phyloP scores from a whole-genome alignment of 1,140 invertebrate genomes.

The Hyles euphorbiae region DNA sequence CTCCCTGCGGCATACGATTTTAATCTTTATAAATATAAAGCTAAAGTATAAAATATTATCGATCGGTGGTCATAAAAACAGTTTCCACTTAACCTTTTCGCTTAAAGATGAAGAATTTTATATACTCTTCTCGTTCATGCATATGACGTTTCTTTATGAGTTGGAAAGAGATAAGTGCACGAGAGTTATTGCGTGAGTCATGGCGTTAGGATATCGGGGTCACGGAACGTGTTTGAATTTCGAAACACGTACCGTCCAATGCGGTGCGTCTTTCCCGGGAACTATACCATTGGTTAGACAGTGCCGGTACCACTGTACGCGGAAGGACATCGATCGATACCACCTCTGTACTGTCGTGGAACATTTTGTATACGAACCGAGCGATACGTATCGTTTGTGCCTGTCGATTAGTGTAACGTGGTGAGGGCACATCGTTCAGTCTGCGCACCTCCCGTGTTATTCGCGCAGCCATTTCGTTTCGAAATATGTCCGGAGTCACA shows the following conservation, averaged over 20 bases:
- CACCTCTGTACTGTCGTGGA: neutral
- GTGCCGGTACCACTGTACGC: conserved; percentile 42
- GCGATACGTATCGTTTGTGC: conserved; percentile 27
- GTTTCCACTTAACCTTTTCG: conserved; percentile 44
- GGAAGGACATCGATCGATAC: conserved; percentile 50
- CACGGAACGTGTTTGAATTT: conserved; percentile 71
- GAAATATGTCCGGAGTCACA: conserved; percentile 58
- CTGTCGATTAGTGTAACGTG: conserved; percentile 30
- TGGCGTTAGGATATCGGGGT: conserved; percentile 52
- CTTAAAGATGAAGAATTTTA: conserved; percentile 39
- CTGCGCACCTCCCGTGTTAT: conserved; percentile 52
- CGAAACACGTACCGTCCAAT: conserved; percentile 69
- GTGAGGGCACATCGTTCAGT: conserved; percentile 38
- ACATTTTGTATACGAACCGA: conserved; percentile 4
- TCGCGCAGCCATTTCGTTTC: conserved; percentile 62
- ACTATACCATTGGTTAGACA: conserved; percentile 56
- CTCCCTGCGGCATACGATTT: conserved; percentile 15
- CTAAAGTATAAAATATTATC: conserved; percentile 11
- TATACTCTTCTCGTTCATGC: conserved; percentile 38
- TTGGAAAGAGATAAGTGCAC: conserved; percentile 45
- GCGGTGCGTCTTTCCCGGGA: conserved; percentile 51
- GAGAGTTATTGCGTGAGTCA: conserved; percentile 31
- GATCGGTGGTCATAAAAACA: conserved; percentile 27
- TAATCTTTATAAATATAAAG: conserved; percentile 3
- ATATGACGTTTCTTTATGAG: conserved; percentile 29